Evolutionary conservation across 2,888 invertebrate species (phyloP).

Genomic region (Timandra comae): DNA sequence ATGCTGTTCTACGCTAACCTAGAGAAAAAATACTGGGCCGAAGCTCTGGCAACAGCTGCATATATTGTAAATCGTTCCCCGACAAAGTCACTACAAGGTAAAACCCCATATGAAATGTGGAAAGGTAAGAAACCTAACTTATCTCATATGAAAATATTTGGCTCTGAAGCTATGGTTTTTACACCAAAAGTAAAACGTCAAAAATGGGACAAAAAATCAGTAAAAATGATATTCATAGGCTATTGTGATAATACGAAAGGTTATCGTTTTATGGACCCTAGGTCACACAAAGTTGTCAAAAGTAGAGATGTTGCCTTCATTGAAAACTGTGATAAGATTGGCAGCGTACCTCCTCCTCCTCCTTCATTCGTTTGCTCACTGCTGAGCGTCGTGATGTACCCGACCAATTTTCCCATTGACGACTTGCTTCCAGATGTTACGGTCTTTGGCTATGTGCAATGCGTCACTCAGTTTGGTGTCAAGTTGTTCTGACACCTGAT

Average conservation of each 20-base stretch:
- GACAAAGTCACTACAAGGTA: constrained; percentile 2
- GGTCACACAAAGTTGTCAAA: constrained; percentile 5
- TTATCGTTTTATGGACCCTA: constrained; percentile 6
- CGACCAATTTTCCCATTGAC: too few relatives aligned
- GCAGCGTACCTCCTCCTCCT: too few relatives aligned
- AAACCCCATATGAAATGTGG: constrained; percentile 7
- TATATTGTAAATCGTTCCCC: constrained; percentile 15
- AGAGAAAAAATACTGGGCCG: constrained; percentile 18
- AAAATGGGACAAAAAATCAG: constrained; percentile 7
- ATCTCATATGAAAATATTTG: constrained; percentile 12
- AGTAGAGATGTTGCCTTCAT: too few relatives aligned
- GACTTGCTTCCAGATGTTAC: too few relatives aligned
- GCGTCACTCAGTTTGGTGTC: too few relatives aligned
- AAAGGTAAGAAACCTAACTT: constrained; percentile 4
- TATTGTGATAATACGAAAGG: constrained; percentile 4
- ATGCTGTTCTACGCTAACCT: constrained; percentile 18
- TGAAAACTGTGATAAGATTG: background rate
- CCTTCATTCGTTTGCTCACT: too few relatives aligned
- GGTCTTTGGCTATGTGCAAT: too few relatives aligned
- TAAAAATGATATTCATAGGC: constrained; percentile 1
- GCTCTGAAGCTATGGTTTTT: constrained; percentile 23
- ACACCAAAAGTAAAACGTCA: constrained; percentile 12
- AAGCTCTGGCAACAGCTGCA: constrained; percentile 17
- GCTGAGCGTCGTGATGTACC: too few relatives aligned
- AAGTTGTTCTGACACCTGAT: too few relatives aligned